phyloP scores from a whole-genome alignment of 2,113 vertebrate species.

The Mesitornis unicolor region DNA sequence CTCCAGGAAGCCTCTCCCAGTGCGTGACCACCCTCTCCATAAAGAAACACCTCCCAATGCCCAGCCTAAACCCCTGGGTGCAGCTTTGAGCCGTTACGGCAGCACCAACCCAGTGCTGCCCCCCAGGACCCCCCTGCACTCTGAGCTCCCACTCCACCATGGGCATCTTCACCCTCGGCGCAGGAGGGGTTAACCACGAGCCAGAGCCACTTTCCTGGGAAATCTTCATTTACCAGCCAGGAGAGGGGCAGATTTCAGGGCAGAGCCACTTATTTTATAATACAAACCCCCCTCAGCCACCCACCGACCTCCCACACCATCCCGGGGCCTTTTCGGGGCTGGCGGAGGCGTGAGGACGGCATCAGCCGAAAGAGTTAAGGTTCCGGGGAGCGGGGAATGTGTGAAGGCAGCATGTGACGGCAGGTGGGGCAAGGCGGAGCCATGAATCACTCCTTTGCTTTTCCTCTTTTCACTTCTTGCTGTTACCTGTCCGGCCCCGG shows the following conservation, averaged over 20 bases:
- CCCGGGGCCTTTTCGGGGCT: fast-evolving
- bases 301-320: background rate
- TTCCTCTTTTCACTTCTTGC: slow-evolving; percentile 63
- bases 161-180: fast-evolving
- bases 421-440: slow-evolving; percentile 66
- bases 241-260: background rate
- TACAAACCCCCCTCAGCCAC: background rate
- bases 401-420: slow-evolving; percentile 54
- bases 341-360: background rate
- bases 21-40: background rate
- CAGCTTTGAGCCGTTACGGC: background rate
- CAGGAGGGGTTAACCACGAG: background rate
- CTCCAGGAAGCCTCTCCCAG: background rate
- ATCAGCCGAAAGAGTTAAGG: slow-evolving; percentile 38
- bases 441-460: slow-evolving; percentile 53
- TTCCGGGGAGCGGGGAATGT: background rate
- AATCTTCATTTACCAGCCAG: background rate
- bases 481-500: slow-evolving; percentile 33
- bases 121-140: background rate
- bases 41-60: background rate
- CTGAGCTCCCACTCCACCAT: background rate
- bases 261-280: background rate
- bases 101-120: background rate
- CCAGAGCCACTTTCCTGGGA: background rate
- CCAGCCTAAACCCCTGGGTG: fast-evolving